Evolutionary conservation across 1,140 invertebrate genomes (phyloP), one percentile per base, ranked within the genome.

Genomic region (Conopomorpha cramerella): DNA sequence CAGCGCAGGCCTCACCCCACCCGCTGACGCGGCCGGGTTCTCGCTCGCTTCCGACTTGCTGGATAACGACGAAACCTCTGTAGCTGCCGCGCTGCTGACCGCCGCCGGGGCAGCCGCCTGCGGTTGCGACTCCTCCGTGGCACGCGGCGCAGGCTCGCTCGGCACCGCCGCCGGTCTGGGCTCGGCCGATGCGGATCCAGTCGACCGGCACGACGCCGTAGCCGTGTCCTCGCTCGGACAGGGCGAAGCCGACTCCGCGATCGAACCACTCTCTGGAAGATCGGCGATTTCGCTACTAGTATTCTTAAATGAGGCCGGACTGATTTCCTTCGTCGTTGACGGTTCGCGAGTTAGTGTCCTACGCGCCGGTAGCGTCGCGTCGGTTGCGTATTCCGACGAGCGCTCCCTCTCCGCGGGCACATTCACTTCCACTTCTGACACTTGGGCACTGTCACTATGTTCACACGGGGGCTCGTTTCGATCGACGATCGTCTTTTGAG

Each of bases 291-390:
- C 47, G 31, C 41, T 38, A 41, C 45, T 45, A 18, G 27, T 38
- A 32, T 53, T 41, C 43, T 45, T 52, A 47, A 37, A 45, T 45
- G 54, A 41, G 37, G 50, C 40, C 46, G 49, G 34, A 41, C 46
- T 46, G 30, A 27, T 36, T 40, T 62, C 58, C 39, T 40, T 55
- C 13, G 49, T 55, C 32, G 54, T 55, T 17, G 66, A 68, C 28
- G 53, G 51, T 43, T 62, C 56, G 13, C 55, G 48, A 14, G 67
- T 61, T n/a, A 54, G 39, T 17, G 58, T 36, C 4, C 45, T 50
- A 31, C 48, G 51, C 35, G 55, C 43, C 39, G 51, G n/a, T n/a
- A n/a, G n/a, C n/a, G n/a, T n/a, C 52, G 19, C 41, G 39, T 19
- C 42, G 25, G 35, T 49, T 45, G 38, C 62, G 45, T 43, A 60